Base-by-base conservation (phyloP, 2,113 vertebrate species). In the Tapirus terrestris region DNA sequence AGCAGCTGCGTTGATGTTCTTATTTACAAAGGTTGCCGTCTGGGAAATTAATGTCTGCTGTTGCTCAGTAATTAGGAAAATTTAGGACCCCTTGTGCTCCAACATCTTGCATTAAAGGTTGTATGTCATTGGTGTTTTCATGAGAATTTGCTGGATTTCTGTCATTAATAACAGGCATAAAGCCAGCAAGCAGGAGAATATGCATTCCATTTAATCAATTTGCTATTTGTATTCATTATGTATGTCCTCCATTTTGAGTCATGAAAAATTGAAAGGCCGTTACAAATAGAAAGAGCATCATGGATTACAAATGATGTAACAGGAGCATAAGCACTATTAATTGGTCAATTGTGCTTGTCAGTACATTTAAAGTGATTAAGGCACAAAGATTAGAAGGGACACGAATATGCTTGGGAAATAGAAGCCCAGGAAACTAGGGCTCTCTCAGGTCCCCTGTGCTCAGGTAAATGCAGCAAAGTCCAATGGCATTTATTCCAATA, bases 201-300 rank as follows among this genome's bases (percentile, higher is more conserved):
- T 91, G 92, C 88, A 68, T 98, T 98, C 96, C 98, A 96, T 98
- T 98, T 98, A 98, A 98, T 98, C 98, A 98, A 96, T 98, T 97
- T 97, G 95, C 97, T 97, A 91, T 99, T 98, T 98, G 97, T 98
- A 98, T 99, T 99, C 98, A 98, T 98, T 98, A 98, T 97, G 98
- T 96, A 97, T 94, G 93, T 77, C 96, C 97, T 97, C 97, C 97
- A 97, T 99, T 98, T 95, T 98, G 96, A 98, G 97, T 98, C 97
- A 98, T 98, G 98, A 99, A 99, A 99, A 98, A 98, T 98, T 98
- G 98, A 99, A 98, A 98, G 98, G 94, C 97, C 96, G 63, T 98
- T 98, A 97, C 92, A 96, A 98, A 94, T 53, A 61, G 97, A 97
- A 98, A 97, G 95, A 96, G 82, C 92, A 98, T 97, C 97, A 10